Evolutionary conservation across 2,113 vertebrate genomes (phyloP).

Genomic region (Ameiurus melas): DNA sequence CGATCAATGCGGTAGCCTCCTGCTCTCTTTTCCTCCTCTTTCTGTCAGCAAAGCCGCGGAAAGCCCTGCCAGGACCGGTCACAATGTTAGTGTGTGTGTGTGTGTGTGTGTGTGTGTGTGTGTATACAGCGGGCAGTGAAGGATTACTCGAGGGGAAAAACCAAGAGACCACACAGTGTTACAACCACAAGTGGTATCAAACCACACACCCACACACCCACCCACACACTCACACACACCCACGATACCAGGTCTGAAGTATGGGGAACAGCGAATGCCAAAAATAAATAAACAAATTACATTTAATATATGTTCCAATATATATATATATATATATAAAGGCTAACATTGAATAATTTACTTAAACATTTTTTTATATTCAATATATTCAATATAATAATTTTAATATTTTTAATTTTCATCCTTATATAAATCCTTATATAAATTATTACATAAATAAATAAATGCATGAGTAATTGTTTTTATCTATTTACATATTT

Average conservation of each 20-base stretch:
- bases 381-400: no score
- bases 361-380: no score
- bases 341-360: not conserved
- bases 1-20: conserved; percentile 85
- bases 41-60: conserved; percentile 94
- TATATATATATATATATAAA: not conserved
- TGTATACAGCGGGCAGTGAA: not conserved
- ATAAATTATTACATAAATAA: not conserved
- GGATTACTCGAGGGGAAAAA: conserved; percentile 25
- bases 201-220: conserved; percentile 22
- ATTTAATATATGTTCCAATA: not conserved
- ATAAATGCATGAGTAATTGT: not conserved
- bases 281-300: not conserved
- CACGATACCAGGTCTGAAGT: conserved; percentile 9
- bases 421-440: not conserved
- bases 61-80: conserved; percentile 88
- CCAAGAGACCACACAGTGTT: conserved; percentile 17
- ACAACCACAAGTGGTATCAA: conserved; percentile 34
- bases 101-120: conserved; percentile 15
- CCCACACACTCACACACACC: conserved; percentile 43
- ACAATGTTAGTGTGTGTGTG: conserved; percentile 59
- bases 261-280: not conserved
- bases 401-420: no score
- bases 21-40: conserved; percentile 93
- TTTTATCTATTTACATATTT: not conserved